Base-by-base conservation (phyloP, 2,888 invertebrate species). In the Drosophila austrosaltans region DNA sequence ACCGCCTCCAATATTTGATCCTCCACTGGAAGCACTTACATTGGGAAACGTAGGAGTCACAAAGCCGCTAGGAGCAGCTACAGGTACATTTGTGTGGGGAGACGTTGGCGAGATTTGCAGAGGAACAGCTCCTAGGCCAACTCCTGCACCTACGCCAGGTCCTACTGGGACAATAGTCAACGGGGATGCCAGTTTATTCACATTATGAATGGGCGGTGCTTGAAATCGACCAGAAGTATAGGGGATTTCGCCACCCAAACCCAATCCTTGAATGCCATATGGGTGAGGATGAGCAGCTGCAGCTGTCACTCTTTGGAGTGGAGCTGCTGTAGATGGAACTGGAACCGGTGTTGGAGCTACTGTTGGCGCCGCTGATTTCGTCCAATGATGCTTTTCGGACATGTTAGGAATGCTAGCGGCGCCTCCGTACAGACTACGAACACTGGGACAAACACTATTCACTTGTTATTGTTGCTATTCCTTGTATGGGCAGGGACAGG, bases 381-480 rank as follows among this genome's bases (percentile, higher is more conserved):
- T 83, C 91, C 92, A 92, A 82, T 91, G 57, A 90, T 92, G 91
- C 90, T 91, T 92, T 53, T 91, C 92, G 87, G 91, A 91, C 91
- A 91, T 91, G 85, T 88, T 90, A 89, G 79, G 77, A 65, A 67
- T 71, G 74, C 58, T 65, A 66, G 54, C 67, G 63, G 67, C 74
- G 73, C 69, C 69, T 62, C 53, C 72, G 67, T 61, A 68, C 22
- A 48, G 48, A 25, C 48, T 25, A 42, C 16, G 16, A 5, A 48
- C 48, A 48, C 48, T 48, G 48, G 25, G 48, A 39, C 28, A 58
- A 62, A 25, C 39, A 63, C 53, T 57, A 39, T 44, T 39, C 60
- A 48, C 36, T 56, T 57, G 64, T 58, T 61, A 36, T 53, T 57
- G 69, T 66, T 76, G 60, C 25, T 28, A 53, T 63, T 36, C 60